These are phyloP conservation scores for Ciconia boyciana DNA, from an alignment of 2,113 vertebrate genomes.

Conservation along the genomic window DNA sequence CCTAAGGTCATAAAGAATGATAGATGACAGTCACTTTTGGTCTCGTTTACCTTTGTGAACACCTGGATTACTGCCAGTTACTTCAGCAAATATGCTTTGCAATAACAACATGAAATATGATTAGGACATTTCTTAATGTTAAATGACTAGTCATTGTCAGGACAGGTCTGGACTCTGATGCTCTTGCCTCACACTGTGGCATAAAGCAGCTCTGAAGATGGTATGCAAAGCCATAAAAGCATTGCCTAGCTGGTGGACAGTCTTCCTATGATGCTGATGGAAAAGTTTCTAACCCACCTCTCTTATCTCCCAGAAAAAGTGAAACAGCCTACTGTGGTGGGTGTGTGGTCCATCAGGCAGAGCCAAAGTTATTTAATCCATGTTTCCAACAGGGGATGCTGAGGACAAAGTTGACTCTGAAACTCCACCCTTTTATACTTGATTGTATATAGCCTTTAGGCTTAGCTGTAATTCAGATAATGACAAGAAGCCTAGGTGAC, in stretches of 20 bases:
- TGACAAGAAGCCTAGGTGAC: background rate
- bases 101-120: background rate
- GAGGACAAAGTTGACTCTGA: background rate
- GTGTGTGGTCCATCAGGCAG: background rate
- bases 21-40: background rate
- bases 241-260: background rate
- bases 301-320: background rate
- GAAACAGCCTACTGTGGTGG: accelerated
- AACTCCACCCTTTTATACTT: background rate
- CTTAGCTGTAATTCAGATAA: background rate
- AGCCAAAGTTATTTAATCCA: background rate
- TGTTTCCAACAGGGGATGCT: background rate
- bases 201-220: background rate
- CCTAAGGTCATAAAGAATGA: background rate
- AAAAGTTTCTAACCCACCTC: background rate
- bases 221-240: background rate
- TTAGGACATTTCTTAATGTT: background rate
- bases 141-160: background rate
- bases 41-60: background rate
- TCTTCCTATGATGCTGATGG: background rate
- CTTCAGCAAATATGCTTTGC: background rate
- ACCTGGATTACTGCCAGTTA: background rate
- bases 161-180: background rate
- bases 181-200: background rate
- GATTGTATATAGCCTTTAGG: background rate